phyloP scores from a whole-genome alignment of 2,113 vertebrate species.

The Sturnus vulgaris region DNA sequence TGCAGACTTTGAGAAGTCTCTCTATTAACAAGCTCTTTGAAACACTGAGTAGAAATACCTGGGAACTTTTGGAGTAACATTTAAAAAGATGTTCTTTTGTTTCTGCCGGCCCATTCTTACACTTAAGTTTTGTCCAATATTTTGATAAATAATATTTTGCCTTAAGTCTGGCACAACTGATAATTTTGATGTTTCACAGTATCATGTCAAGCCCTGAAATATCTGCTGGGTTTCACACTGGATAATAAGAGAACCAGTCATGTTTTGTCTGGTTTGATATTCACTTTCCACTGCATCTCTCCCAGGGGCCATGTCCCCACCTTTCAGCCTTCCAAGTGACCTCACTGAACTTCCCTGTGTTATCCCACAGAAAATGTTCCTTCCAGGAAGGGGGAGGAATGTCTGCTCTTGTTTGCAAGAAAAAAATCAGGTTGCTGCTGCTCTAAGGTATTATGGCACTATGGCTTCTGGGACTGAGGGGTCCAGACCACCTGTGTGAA shows the following conservation, averaged over 20 bases:
- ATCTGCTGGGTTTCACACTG: not conserved
- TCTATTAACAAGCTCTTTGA: not conserved
- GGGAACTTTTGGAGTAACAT: not conserved
- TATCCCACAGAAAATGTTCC: not conserved
- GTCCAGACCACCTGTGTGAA: not conserved
- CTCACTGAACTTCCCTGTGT: not conserved
- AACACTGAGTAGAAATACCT: not conserved
- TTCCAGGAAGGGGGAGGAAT: not conserved
- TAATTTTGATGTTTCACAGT: not conserved
- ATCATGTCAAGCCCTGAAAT: not conserved
- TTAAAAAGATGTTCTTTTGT: not conserved
- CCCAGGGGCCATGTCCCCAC: not conserved
- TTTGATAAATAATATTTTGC: not conserved
- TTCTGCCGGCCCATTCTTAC: not conserved
- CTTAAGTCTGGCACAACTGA: not conserved
- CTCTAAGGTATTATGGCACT: not conserved
- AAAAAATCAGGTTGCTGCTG: not conserved
- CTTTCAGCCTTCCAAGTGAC: not conserved
- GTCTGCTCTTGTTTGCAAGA: not conserved
- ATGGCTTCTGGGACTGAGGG: not conserved
- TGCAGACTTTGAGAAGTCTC: not conserved
- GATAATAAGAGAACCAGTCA: not conserved
- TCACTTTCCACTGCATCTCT: not conserved
- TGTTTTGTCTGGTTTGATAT: not conserved
- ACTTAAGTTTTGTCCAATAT: not conserved